Evolutionary conservation across 1,140 invertebrate species (phyloP), one percentile per base, ranked within the genome.

Genomic region (Drosophila arawakana): DNA sequence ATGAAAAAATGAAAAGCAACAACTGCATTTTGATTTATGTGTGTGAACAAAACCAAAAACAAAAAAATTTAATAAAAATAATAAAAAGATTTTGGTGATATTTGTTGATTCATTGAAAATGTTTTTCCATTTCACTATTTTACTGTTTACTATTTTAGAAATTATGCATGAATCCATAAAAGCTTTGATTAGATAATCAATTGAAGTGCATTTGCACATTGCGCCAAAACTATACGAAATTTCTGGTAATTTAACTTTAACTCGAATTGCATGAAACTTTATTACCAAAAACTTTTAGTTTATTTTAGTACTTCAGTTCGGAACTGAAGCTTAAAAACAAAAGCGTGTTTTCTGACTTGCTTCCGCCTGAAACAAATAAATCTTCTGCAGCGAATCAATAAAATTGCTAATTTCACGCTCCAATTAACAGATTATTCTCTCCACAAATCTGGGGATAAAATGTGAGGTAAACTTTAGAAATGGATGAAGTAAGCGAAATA

Each of bases 321-420:
- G 21, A 44, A 43, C 37, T 35, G 44, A 67, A 73, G 46, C 37
- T 7, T 13, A 30, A 30, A 50, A 62, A 62, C 44, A 59, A 61
- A 18, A 61, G 18, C 44, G 21, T 61, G 35, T 65, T 25, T 61
- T 35, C 39, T 30, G 25, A 30, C 25, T 30, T 30, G 25, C 25
- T 35, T 46, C 11, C 25, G 49, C 50, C 50, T 61, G 66, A 63
- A 80, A 83, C 76, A 86, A 57, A 86, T 86, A 80, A 82, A 82
- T 86, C 65, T 82, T 77, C 35, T 57, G 54, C 83, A 75, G 73
- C 55, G 62, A 74, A 80, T 86, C 84, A 80, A 86, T 88, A 88
- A 82, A 86, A 74, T 83, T 80, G 84, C 76, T 88, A 82, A 88
- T 82, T 86, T 88, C 72, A 81, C 73, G 83, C 83, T 86, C 77